phyloP scores from a whole-genome alignment of 1,140 invertebrate species.

The Oryzaephilus surinamensis region DNA sequence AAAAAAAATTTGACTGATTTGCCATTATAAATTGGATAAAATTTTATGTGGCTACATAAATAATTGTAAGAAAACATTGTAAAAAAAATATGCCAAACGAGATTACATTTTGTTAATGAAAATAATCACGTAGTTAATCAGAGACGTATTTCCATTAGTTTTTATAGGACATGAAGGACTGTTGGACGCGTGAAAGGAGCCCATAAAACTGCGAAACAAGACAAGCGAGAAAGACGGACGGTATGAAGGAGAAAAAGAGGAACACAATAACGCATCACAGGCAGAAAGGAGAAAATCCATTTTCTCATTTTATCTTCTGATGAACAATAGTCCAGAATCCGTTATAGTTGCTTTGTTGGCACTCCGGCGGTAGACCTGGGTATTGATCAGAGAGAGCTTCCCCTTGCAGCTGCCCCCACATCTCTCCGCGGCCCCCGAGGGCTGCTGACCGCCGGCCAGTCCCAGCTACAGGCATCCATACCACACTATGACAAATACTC shows the following conservation, averaged over 20 bases:
- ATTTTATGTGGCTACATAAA: too few species aligned
- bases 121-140: conserved; percentile 7
- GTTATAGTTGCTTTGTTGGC: conserved; percentile 40
- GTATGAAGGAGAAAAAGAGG: conserved; percentile 14
- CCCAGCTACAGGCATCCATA: conserved; percentile 23
- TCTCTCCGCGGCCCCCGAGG: conserved; percentile 12
- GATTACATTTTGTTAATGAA: conserved; percentile 9
- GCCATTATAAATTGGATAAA: too few species aligned
- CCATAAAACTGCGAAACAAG: conserved; percentile 16
- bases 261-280: too few species aligned
- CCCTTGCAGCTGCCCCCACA: conserved; percentile 16
- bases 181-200: conserved; percentile 5
- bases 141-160: conserved; percentile 8
- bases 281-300: conserved; percentile 35
- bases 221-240: too few species aligned
- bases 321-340: conserved; percentile 39
- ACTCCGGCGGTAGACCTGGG: conserved; percentile 38
- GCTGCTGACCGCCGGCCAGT: conserved; percentile 26
- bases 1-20: too few species aligned
- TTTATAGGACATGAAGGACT: conserved; percentile 8
- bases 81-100: too few species aligned
- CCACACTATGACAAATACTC: conserved; percentile 36
- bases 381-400: conserved; percentile 35
- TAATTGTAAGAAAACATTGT: too few species aligned
- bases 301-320: conserved; percentile 38